phyloP scores from a whole-genome alignment of 2,797 vertebrate genomes.

The Peromyscus eremicus region DNA sequence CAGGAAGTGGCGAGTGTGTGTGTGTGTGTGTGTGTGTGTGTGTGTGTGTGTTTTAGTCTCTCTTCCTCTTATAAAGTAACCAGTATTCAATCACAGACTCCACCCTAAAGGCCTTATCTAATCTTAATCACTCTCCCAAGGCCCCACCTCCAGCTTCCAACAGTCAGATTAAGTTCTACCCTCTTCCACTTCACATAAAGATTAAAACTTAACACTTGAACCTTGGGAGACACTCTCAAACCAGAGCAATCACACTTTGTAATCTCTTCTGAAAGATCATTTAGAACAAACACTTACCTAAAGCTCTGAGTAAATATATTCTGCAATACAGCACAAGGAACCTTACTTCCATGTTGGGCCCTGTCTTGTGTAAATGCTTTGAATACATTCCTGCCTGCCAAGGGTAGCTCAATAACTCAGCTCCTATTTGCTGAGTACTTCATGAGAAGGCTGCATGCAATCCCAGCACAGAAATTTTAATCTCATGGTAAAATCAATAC shows the following conservation, averaged over 20 bases:
- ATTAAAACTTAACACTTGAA: neutral
- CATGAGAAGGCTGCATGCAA: neutral
- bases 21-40: neutral
- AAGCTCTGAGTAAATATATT: neutral
- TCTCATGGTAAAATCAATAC: neutral
- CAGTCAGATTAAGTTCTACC: neutral
- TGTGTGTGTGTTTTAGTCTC: neutral
- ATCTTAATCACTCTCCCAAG: neutral
- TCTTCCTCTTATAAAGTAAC: neutral
- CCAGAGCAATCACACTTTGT: slow-evolving; percentile 12
- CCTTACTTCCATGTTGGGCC: neutral
- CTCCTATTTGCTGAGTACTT: neutral
- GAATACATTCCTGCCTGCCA: neutral
- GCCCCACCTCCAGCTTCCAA: neutral
- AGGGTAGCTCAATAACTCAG: neutral
- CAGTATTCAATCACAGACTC: neutral
- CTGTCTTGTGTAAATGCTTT: neutral
- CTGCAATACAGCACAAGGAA: neutral
- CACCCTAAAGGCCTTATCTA: neutral
- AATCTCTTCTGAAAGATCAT: slow-evolving; percentile 25
- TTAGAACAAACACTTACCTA: slow-evolving; percentile 5
- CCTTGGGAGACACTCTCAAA: neutral
- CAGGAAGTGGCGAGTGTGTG: neutral
- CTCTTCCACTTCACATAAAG: neutral
- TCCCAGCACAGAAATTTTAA: neutral